phyloP scores from a whole-genome alignment of 2,797 vertebrate genomes.

The Sylvia borin region DNA sequence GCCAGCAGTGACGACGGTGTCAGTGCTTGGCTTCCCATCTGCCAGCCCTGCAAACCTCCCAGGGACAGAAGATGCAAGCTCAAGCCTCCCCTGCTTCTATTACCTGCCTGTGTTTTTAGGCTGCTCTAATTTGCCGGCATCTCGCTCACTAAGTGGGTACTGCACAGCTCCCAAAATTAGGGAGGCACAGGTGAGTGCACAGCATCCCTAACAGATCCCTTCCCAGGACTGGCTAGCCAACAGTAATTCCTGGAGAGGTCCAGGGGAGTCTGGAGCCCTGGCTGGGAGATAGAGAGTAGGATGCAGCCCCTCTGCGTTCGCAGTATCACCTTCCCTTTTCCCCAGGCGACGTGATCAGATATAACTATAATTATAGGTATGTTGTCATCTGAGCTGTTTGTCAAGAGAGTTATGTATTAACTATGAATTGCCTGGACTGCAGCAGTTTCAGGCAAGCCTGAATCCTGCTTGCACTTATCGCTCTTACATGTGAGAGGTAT shows the following conservation, averaged over 20 bases:
- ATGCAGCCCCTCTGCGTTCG: not conserved
- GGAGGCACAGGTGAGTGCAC: not conserved
- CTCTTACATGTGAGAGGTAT: not conserved
- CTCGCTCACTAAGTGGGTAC: not conserved
- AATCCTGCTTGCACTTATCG: not conserved
- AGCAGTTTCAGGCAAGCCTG: not conserved
- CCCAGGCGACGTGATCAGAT: not conserved
- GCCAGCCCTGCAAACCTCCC: constrained; percentile 40
- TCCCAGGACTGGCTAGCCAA: not conserved
- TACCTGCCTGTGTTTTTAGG: not conserved
- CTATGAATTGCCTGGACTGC: not conserved
- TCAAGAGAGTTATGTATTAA: constrained; percentile 30
- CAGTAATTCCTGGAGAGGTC: not conserved
- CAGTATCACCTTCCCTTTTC: constrained; percentile 5
- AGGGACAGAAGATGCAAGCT: constrained; percentile 8
- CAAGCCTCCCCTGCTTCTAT: not conserved
- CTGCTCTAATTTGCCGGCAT: constrained; percentile 5
- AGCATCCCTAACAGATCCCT: not conserved
- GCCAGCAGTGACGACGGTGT: not conserved
- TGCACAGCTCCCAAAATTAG: not conserved
- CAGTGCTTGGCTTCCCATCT: constrained; percentile 30
- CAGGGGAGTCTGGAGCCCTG: not conserved
- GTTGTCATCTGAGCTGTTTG: constrained; percentile 41
- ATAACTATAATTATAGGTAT: constrained; percentile 30
- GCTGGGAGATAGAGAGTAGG: not conserved